Conservation (phyloP, 2,113 vertebrate species). For the Phyllopteryx taeniolatus region DNA sequence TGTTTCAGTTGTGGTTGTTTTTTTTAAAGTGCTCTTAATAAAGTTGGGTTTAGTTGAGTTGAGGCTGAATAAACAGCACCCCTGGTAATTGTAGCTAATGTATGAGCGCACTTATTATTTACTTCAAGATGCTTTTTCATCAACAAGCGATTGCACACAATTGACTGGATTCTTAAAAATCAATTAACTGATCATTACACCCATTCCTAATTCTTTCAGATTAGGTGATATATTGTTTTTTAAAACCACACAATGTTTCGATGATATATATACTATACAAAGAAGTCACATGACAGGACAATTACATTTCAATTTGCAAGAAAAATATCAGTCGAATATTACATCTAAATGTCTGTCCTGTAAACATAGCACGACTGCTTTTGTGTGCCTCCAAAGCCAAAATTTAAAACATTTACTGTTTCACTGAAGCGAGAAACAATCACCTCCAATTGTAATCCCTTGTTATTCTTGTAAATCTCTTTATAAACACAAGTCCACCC, state of each 20-base stretch:
- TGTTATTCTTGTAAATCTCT: constrained; percentile 12
- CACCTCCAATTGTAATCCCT: neutral
- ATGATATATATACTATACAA: neutral
- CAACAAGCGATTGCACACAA: neutral
- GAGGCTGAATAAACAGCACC: neutral
- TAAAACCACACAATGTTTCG: too few relatives aligned
- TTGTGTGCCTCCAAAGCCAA: neutral
- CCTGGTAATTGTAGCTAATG: neutral
- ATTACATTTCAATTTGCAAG: neutral
- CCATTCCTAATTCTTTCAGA: neutral
- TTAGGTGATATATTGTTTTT: neutral
- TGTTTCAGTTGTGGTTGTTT: neutral
- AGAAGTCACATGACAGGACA: neutral
- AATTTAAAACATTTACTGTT: neutral
- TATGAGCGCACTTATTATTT: neutral
- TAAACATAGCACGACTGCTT: neutral
- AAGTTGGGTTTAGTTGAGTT: neutral
- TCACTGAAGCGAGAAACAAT: constrained; percentile 6
- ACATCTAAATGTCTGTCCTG: neutral
- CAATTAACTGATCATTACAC: too few relatives aligned
- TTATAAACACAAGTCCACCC: neutral
- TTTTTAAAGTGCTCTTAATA: neutral
- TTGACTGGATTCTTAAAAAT: neutral
- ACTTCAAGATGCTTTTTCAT: neutral
- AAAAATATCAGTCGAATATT: neutral